These are phyloP conservation scores for Coenobita brevimanus DNA, from an alignment of 1,140 invertebrate species.

Conservation along the genomic window DNA sequence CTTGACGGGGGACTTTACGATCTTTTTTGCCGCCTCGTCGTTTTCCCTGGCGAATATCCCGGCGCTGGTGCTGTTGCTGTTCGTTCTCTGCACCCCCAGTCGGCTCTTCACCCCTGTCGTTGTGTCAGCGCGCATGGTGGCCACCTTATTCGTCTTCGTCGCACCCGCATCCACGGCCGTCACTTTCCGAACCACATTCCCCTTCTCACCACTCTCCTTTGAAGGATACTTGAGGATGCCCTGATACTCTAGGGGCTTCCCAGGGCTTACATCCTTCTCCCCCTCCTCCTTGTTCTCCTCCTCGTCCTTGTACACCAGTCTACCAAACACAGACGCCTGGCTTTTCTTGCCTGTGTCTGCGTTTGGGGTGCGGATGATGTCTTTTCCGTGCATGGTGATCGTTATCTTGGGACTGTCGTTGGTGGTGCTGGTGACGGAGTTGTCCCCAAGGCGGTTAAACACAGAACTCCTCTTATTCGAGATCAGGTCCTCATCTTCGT, in stretches of 20 bases:
- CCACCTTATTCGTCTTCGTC: neutral
- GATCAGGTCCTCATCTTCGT: conserved; percentile 37
- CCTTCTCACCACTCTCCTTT: conserved; percentile 59
- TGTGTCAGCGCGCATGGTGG: conserved; percentile 52
- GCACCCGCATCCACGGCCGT: conserved; percentile 3
- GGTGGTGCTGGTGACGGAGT: conserved; percentile 66
- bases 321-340: conserved; percentile 42
- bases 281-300: neutral
- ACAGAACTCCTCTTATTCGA: conserved; percentile 72
- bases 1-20: neutral
- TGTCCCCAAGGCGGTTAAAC: conserved; percentile 73
- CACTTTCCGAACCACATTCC: conserved; percentile 5
- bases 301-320: conserved; percentile 39
- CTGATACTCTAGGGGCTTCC: conserved; percentile 65
- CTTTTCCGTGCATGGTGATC: conserved; percentile 70
- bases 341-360: conserved; percentile 14
- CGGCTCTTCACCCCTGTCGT: conserved; percentile 58
- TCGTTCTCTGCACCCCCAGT: conserved; percentile 39
- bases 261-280: conserved; percentile 25
- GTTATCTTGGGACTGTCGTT: conserved; percentile 69
- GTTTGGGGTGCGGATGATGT: conserved; percentile 29
- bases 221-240: conserved; percentile 66
- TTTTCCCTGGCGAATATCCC: conserved; percentile 68
- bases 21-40: conserved; percentile 31
- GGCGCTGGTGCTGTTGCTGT: conserved; percentile 39